Evolutionary conservation across 2,797 vertebrate species (phyloP), one percentile per base, ranked within the genome.

Genomic region (Malacoraja senta): DNA sequence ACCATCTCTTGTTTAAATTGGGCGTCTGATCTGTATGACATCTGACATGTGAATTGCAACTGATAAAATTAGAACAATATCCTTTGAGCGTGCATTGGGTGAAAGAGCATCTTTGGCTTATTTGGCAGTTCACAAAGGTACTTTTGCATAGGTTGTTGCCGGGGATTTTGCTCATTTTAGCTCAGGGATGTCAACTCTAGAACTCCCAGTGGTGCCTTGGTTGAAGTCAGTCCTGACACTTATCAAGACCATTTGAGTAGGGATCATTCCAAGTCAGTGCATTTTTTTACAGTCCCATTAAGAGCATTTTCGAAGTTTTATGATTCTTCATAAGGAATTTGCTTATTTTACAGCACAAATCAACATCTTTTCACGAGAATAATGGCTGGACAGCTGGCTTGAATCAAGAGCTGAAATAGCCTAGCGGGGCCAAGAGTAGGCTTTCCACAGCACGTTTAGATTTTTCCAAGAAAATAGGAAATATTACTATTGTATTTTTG

Each of bases 401-500:
- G 68, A 92, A 92, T 92, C 90, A 76, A 17, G 68, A 91, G 32
- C 74, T 32, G 21, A n/a, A 74, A 92, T 76, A 92, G 44, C 13
- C 19, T 74, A 92, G 44, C 7, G n/a, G 24, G 9, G 90, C 68
- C 38, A 53, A 92, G 90, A 44, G 38, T 26, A 72, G 35, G 72
- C 68, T 3, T 91, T 72, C 9, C 24, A 21, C 35, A 91, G 1
- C 21, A 72, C 4, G 53, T 76, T 92, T 26, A 76, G 12, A 53
- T 44, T 92, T 53, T 76, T 92, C 71, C 90, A 72, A 92, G 71
- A 74, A 58, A 92, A 53, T 76, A 53, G 71, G 71, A 74, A 76
- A 53, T 21, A 91, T 91, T 72, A 72, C 88, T 35, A 76, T 74
- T 72, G 90, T n/a, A 13, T 44, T 92, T 74, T 92, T 92, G 90